These are phyloP conservation scores for Drosophila nannoptera DNA, from an alignment of 1,140 invertebrate species.

Conservation along the genomic window DNA sequence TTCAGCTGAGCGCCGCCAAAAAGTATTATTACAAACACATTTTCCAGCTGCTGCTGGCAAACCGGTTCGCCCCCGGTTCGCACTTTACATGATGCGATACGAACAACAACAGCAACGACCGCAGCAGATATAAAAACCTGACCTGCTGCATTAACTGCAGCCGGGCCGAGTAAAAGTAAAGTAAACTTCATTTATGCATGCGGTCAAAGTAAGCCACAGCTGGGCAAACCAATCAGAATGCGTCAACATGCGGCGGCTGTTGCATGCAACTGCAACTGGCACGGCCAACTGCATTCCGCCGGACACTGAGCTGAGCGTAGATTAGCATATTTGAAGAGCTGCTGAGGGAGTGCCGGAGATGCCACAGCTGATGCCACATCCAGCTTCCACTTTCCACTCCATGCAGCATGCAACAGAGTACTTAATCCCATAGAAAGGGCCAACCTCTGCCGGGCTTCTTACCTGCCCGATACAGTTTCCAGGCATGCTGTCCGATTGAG, in stretches of 20 bases:
- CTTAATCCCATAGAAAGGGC: background rate
- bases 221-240: constrained; percentile 7
- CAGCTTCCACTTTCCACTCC: background rate
- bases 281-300: background rate
- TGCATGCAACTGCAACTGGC: background rate
- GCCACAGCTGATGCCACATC: background rate
- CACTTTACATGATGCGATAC: constrained; percentile 6
- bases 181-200: constrained; percentile 57
- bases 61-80: constrained; percentile 48
- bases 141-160: constrained; percentile 38
- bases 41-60: constrained; percentile 64
- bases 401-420: background rate
- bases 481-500: constrained; percentile 5
- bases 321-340: constrained; percentile 63
- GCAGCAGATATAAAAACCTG: constrained; percentile 38
- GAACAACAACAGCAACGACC: background rate
- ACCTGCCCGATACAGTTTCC: background rate
- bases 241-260: constrained; percentile 12
- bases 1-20: constrained; percentile 34
- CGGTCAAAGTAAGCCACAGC: constrained; percentile 11
- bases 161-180: constrained; percentile 49
- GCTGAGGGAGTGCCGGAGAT: constrained; percentile 8
- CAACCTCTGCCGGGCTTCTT: background rate
- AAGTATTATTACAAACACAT: constrained; percentile 63
- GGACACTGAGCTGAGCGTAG: constrained; percentile 20